Percentiles rank a stretch among this genome's conserved stretches.
These are phyloP conservation scores for Xiphorhynchus erythropygius DNA, from an alignment of 2,797 vertebrate species.

Conservation along the genomic window DNA sequence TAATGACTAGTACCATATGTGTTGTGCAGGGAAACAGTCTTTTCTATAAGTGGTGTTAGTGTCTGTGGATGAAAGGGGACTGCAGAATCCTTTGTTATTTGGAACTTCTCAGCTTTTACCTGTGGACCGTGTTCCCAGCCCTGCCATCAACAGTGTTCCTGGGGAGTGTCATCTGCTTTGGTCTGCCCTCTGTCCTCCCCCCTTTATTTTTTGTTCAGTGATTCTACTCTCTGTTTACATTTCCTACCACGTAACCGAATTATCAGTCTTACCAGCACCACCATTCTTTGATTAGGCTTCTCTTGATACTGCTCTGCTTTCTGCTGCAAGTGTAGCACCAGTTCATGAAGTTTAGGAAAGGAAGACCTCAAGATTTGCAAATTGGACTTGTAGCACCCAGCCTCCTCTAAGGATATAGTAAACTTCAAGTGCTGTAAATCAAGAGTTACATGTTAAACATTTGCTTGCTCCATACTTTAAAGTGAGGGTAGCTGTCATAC, in stretches of 20 bases:
- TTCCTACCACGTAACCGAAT: background rate
- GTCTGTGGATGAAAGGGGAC: background rate
- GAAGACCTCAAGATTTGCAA: background rate
- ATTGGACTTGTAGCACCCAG: background rate
- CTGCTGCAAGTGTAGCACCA: background rate
- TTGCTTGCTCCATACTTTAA: background rate
- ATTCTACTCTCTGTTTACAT: background rate
- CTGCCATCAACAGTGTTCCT: background rate
- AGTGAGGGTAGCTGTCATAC: accelerated
- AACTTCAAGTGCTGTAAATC: background rate
- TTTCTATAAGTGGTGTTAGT: accelerated
- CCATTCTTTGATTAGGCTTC: background rate
- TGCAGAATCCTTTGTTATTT: background rate
- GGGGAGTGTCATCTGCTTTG: background rate
- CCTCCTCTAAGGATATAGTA: accelerated
- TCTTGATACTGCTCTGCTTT: background rate
- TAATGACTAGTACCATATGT: background rate
- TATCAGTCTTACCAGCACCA: background rate
- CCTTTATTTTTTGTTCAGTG: background rate
- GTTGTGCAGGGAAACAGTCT: background rate
- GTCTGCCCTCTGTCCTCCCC: background rate
- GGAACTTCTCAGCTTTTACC: background rate
- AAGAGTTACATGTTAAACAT: background rate
- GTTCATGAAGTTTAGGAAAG: background rate
- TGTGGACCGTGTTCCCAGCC: accelerated